These are phyloP conservation scores for Glossophaga mutica DNA, from an alignment of 2,797 vertebrate species.

Conservation along the genomic window DNA sequence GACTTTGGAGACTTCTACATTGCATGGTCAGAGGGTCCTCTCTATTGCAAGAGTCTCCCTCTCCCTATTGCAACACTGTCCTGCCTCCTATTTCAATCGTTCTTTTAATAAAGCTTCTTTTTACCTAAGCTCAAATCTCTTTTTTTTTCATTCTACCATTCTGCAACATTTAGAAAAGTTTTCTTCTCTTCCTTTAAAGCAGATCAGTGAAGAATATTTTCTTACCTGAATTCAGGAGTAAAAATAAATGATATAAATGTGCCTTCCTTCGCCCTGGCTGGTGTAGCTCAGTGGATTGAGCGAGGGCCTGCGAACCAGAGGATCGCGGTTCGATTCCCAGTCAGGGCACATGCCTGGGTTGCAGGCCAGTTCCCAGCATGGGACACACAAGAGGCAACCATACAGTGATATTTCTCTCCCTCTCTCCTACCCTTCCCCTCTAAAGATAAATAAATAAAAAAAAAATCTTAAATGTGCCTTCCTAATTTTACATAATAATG, in stretches of 20 bases:
- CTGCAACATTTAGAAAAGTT: not conserved
- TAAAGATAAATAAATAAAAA: too few species aligned
- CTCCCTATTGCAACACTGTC: not conserved
- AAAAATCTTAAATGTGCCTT: not conserved
- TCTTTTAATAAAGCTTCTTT: not conserved
- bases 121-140: not conserved
- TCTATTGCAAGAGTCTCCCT: not conserved
- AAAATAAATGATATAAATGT: constrained; percentile 9
- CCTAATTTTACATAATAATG: not conserved
- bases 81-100: not conserved
- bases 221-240: not conserved
- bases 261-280: too few species aligned
- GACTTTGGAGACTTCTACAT: not conserved
- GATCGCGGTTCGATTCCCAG: too few species aligned
- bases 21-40: not conserved
- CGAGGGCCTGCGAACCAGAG: too few species aligned
- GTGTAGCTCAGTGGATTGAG: too few species aligned
- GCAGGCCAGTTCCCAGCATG: too few species aligned
- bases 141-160: not conserved
- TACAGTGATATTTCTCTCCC: too few species aligned
- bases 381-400: too few species aligned
- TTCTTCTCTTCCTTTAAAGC: not conserved
- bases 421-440: too few species aligned
- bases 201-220: not conserved
- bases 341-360: too few species aligned